Base-by-base conservation (phyloP, 2,888 invertebrate genomes). In the Mythimna lalbum region DNA sequence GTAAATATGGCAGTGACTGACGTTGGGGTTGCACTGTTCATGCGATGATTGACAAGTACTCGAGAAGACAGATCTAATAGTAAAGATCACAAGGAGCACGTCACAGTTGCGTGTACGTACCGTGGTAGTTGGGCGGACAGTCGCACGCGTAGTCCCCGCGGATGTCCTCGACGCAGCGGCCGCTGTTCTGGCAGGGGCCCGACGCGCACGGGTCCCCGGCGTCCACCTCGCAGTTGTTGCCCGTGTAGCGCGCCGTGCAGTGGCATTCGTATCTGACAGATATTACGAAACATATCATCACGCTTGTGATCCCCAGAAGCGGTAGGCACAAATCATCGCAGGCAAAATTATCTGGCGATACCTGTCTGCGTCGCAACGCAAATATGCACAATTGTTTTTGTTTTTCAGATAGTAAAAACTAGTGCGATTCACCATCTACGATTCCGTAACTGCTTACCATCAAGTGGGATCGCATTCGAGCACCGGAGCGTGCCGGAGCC, bases 141-240 rank as follows among this genome's bases (percentile, higher is more conserved):
- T 94, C 92, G 88, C 98, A 98, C 47, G 95, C 94, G 91, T 97
- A 98, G 84, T 97, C 97, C 2, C 98, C 98, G 31, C 96, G 95
- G 19, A 94, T 90, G 88, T 97, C 97, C 86, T 97, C 97, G 19
- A 92, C 89, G 86, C 98, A 90, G 71, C 81, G 86, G 9, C 97
- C 98, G 57, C 96, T 97, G 95, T 98, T 97, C 78, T 95, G 96
- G 91, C 99, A 99, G 17, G 97, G 97, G 76, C 92, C 94, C 60
- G 96, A 97, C 73, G 91, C 90, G 89, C 98, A 98, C 0, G 98
- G 98, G 81, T 97, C 97, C 63, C 98, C 98, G 90, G 96, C 97
- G 93, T 98, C 98, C 91, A 97, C 97, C 93, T 98, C 97, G 94
- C 99, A 99, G 94, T 98, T 98, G 95, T 98, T 98, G 82, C 99